Evolutionary conservation across 2,888 invertebrate species (phyloP), one percentile per base, ranked within the genome.

Genomic region (Cotesia congregata): DNA sequence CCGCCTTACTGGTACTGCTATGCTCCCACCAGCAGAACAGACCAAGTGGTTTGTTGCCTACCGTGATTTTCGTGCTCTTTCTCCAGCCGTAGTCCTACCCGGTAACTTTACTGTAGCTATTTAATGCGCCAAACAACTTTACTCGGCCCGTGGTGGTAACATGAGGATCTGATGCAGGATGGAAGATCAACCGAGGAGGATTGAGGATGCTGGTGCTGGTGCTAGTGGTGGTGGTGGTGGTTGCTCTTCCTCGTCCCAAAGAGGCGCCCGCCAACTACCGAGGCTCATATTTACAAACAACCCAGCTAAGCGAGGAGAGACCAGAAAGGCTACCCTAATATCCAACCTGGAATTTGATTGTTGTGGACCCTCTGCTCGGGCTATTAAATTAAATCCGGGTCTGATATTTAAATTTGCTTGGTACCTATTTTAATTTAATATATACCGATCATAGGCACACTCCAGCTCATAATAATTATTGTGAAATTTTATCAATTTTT

Each of bases 1-100:
- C 69, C 77, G 80, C 78, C 77, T 77, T 76, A 77, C 77, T 82
- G 75, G 79, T 82, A 77, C 80, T 83, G 73, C 76, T 77, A 72
- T 79, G 79, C 74, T 81, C 79, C 76, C 77, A 75, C 76, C 78
- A 72, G 78, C 77, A 77, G 61, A 74, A 68, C 64, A 70, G 39
- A 62, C 61, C 72, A 65, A 64, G 65, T 73, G 73, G 73, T 50
- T 20, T 50, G 50, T 50, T 50, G 50, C 9, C 50, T 50, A 12
- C 50, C 12, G 50, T 50, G 50, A 50, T 50, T 50, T 50, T 50
- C 7, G 50, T 50, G 7, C 77, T 59, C 60, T 77, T 60, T 64
- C 75, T 39, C 39, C 15, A 30, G 30, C 30, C 30, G 30, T 30
- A 30, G 30, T 50, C 50, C 9, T 50, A 50, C 50, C 50, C 50